Evolutionary conservation across 2,113 vertebrate species (phyloP), one percentile per base, ranked within the genome.

Genomic region (Oreochromis aureus): DNA sequence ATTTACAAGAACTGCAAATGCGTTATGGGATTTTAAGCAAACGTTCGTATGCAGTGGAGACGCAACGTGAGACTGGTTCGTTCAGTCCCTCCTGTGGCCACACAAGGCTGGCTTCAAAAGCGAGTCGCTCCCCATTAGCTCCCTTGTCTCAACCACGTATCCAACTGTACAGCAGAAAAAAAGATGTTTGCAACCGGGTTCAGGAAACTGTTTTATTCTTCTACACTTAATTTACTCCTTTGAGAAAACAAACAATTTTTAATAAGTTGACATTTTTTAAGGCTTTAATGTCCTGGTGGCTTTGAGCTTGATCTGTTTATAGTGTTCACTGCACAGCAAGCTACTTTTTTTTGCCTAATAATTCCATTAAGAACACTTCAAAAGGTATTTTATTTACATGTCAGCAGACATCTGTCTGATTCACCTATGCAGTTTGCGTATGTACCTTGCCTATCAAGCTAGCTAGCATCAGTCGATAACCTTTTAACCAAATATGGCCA

Each of bases 261-360:
- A 59, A 61, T 19, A 63, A 63, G 30, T 19, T 63, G 16, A 19
- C 0, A 34, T 6, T 63, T 63, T 61, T 34, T 19, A 34, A 34
- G 59, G 0, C 9, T 63, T 71, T 73, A 2, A 73, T 27, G 22
- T 24, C 22, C 16, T 1, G 0, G 8, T 46, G 11, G 2, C 41
- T n/a, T n/a, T 54, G 18, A 54, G 51, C 15, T n/a, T 8, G 51
- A 54, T n/a, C 19, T 54, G 51, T n/a, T 54, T 53, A 7, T n/a
- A n/a, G 6, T 19, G 5, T 9, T 10, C 5, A 18, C 46, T 51
- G 16, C 15, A 51, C 5, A 5, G 46, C 15, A 18, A 51, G 46
- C 46, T 7, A 46, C 5, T 6, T 46, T 51, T 51, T 18, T 9
- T 36, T 36, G 34, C 15, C 16, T 18, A 6, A 18, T 51, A 51